phyloP scores from a whole-genome alignment of 2,888 invertebrate genomes.

The Drosophila paramelanica region DNA sequence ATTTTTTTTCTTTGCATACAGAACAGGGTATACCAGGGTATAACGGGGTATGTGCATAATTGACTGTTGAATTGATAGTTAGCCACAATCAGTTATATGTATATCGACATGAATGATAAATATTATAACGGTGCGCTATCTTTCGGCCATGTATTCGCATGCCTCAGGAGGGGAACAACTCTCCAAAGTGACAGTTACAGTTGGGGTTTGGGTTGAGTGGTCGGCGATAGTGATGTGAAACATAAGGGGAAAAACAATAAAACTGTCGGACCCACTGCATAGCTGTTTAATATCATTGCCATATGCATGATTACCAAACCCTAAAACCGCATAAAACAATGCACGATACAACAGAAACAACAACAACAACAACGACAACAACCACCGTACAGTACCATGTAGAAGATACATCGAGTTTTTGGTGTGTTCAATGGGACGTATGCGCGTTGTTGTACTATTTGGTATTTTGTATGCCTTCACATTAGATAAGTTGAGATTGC shows the following conservation, averaged over 20 bases:
- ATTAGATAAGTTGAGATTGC: conserved; percentile 56
- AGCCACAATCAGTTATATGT: not conserved
- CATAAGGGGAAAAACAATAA: conserved; percentile 19
- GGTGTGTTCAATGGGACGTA: conserved; percentile 47
- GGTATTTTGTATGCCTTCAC: conserved; percentile 28
- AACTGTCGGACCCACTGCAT: conserved; percentile 24
- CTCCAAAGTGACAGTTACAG: conserved; percentile 2
- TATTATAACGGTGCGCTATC: conserved; percentile 1
- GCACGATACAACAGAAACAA: conserved; percentile 2
- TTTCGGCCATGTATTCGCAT: not conserved
- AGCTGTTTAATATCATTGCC: conserved; percentile 45
- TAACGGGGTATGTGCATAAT: not conserved
- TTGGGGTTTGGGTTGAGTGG: conserved; percentile 1
- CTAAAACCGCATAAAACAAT: conserved; percentile 33
- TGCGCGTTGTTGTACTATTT: conserved; percentile 41
- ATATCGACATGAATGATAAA: conserved; percentile 1
- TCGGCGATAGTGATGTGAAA: conserved; percentile 12
- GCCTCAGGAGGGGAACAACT: not conserved
- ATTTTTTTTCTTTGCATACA: too few species aligned
- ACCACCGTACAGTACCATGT: not conserved
- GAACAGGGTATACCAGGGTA: not conserved
- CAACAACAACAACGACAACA: not conserved
- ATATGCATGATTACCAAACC: conserved; percentile 48
- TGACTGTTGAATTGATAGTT: not conserved
- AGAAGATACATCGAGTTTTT: conserved; percentile 25